A percentile compares a stretch with the other conserved stretches of the same genome.
phyloP scores from a whole-genome alignment of 2,888 invertebrate species.

The Atethmia centrago region DNA sequence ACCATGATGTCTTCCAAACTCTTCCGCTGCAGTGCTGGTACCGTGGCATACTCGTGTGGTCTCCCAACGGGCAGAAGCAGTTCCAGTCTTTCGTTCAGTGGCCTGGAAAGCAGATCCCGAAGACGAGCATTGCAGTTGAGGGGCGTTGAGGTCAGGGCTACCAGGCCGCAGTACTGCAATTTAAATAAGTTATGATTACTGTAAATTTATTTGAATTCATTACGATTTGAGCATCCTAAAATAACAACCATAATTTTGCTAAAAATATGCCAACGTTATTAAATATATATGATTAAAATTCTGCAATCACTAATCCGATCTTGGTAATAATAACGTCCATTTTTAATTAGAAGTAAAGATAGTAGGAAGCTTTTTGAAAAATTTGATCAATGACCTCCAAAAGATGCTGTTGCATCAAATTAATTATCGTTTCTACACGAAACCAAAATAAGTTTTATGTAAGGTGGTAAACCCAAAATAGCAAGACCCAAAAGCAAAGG shows the following conservation, averaged over 20 bases:
- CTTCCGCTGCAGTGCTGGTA: conserved; percentile 95
- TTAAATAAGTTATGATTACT: neutral
- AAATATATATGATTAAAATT: neutral
- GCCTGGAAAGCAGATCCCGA: conserved; percentile 93
- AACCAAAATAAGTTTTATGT: too few species aligned
- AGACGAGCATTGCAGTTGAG: conserved; percentile 97
- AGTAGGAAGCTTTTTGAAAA: neutral
- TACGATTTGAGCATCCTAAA: neutral
- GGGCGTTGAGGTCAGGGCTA: conserved; percentile 97
- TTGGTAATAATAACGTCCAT: neutral
- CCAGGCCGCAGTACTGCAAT: conserved; percentile 95
- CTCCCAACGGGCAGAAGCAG: conserved; percentile 96
- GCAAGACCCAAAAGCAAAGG: neutral
- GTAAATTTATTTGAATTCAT: neutral
- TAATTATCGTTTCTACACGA: neutral
- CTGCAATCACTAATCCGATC: neutral
- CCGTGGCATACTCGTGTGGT: conserved; percentile 93
- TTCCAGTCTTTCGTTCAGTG: conserved; percentile 94
- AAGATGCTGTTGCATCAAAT: neutral
- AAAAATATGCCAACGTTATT: neutral
- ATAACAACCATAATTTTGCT: neutral
- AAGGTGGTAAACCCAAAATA: neutral
- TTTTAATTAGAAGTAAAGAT: neutral
- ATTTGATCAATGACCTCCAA: neutral
- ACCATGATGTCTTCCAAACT: conserved; percentile 93